phyloP scores from a whole-genome alignment of 2,888 invertebrate species.

The Hydrotaea diabolus region DNA sequence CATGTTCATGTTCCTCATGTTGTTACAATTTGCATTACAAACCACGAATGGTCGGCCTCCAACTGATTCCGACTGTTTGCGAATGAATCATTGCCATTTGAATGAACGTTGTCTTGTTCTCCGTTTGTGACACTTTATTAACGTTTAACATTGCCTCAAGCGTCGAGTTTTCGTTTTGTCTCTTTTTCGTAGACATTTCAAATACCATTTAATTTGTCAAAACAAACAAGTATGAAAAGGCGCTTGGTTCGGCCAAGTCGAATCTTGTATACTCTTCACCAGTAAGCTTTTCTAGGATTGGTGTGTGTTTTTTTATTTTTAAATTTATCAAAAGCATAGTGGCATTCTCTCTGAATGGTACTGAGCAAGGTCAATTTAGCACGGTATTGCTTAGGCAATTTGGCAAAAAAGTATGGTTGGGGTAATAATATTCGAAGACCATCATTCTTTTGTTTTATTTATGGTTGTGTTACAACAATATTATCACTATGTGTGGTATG shows the following conservation, averaged over 20 bases:
- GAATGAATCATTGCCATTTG: conserved; percentile 29
- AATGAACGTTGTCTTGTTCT: conserved; percentile 9
- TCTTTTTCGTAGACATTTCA: background rate
- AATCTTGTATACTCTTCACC: too few species aligned
- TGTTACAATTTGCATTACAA: conserved; percentile 39
- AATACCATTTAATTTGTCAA: conserved; percentile 34
- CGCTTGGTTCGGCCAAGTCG: background rate
- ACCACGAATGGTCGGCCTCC: conserved; percentile 31
- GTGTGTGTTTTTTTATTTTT: too few species aligned
- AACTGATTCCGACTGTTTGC: conserved; percentile 22
- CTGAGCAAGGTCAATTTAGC: too few species aligned
- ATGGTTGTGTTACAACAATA: too few species aligned
- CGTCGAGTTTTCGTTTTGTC: conserved; percentile 4
- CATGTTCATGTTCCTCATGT: conserved; percentile 23
- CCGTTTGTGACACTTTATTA: conserved; percentile 37
- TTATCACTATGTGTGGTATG: too few species aligned
- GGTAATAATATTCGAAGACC: too few species aligned
- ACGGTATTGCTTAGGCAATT: too few species aligned
- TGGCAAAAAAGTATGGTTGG: too few species aligned
- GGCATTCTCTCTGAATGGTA: too few species aligned
- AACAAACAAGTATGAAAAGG: background rate
- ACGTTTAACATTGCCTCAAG: conserved; percentile 16
- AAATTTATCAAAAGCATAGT: too few species aligned
- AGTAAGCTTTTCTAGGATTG: too few species aligned
- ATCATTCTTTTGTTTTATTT: too few species aligned